These are phyloP conservation scores for Macrosoma leucophasiata DNA, from an alignment of 2,888 invertebrate genomes.

Conservation along the genomic window DNA sequence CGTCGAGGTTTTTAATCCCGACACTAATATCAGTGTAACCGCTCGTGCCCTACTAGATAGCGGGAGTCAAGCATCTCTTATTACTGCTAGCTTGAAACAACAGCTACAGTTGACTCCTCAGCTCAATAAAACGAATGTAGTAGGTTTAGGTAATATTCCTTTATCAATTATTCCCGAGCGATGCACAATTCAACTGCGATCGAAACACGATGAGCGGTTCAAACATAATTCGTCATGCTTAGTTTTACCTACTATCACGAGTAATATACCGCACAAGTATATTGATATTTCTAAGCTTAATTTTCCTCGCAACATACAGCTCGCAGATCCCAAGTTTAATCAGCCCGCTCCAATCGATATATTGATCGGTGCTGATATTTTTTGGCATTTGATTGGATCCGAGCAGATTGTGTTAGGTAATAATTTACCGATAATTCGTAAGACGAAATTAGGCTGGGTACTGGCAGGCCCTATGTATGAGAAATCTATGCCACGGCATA, in stretches of 20 bases:
- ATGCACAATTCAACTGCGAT: too few relatives aligned
- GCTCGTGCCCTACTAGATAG: too few relatives aligned
- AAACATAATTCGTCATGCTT: too few relatives aligned
- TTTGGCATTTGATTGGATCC: conserved; percentile 13
- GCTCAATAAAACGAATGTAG: too few relatives aligned
- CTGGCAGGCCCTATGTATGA: conserved; percentile 8
- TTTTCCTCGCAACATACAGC: conserved; percentile 7
- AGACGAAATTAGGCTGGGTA: conserved; percentile 11
- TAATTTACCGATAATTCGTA: conserved; percentile 6
- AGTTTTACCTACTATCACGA: conserved; percentile 14
- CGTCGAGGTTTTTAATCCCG: too few relatives aligned
- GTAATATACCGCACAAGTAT: conserved; percentile 12
- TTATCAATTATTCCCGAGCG: too few relatives aligned
- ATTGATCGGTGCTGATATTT: conserved; percentile 11
- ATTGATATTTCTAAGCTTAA: conserved; percentile 8
- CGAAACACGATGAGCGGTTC: too few relatives aligned
- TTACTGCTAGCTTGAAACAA: too few relatives aligned
- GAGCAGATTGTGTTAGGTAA: conserved; percentile 7
- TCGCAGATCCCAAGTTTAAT: conserved; percentile 16
- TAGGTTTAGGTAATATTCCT: too few relatives aligned
- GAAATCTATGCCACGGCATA: background rate
- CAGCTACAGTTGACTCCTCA: too few relatives aligned
- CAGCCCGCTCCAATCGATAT: conserved; percentile 11
- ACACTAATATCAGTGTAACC: too few relatives aligned
- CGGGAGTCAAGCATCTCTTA: too few relatives aligned